A percentile compares a stretch with the other conserved stretches of the same genome.
These are phyloP conservation scores for Toxonevra muliebris DNA, from an alignment of 2,888 invertebrate species.

Conservation along the genomic window DNA sequence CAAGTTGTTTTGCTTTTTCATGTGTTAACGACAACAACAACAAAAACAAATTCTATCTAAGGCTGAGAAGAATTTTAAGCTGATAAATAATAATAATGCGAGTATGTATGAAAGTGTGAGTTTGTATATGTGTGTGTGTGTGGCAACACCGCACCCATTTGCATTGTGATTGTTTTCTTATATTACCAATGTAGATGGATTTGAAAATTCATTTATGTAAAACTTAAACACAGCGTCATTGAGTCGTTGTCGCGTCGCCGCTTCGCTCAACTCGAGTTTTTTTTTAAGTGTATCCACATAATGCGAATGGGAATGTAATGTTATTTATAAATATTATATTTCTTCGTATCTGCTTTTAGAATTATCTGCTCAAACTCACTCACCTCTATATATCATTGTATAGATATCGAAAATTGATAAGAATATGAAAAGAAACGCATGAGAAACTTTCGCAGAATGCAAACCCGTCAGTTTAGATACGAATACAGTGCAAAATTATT, in stretches of 20 bases:
- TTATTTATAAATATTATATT: no score
- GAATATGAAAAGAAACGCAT: constrained; percentile 36
- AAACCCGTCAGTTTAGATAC: no score
- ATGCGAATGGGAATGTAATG: no score
- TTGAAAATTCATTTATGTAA: no score
- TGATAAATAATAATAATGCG: neutral
- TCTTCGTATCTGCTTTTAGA: constrained; percentile 1
- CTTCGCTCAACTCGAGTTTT: no score
- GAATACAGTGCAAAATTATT: neutral
- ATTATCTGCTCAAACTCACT: constrained; percentile 42
- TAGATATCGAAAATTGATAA: constrained; percentile 48
- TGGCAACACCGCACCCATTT: neutral
- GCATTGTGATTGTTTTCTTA: no score
- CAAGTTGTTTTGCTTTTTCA: no score
- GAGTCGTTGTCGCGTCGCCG: no score
- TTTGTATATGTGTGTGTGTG: neutral
- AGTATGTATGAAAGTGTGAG: neutral
- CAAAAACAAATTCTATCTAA: constrained; percentile 3
- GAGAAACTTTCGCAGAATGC: constrained; percentile 38
- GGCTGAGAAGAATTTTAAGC: constrained; percentile 5
- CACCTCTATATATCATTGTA: constrained; percentile 46
- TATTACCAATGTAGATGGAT: no score
- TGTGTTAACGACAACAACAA: constrained; percentile 8
- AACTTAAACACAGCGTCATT: no score
- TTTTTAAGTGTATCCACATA: no score